These are phyloP conservation scores for Leptopilina boulardi DNA, from an alignment of 1,140 invertebrate species.

Conservation along the genomic window DNA sequence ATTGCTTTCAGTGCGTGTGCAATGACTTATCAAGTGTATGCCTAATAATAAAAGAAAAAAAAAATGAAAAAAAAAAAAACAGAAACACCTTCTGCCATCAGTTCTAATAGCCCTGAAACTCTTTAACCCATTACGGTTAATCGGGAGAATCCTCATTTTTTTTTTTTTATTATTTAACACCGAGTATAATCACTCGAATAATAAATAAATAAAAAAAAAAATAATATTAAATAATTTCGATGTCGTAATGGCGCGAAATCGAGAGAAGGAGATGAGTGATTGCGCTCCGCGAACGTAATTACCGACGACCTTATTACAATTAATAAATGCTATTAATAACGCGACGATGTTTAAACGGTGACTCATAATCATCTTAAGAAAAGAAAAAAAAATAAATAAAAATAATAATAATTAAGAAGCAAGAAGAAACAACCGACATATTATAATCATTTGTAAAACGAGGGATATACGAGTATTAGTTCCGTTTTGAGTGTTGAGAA, in stretches of 20 bases:
- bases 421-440: conserved; percentile 36
- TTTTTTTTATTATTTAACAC: not conserved
- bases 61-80: not conserved
- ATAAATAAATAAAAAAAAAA: not conserved
- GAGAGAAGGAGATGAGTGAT: conserved; percentile 10
- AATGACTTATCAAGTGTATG: not conserved
- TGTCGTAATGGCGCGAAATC: conserved; percentile 8
- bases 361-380: conserved; percentile 13
- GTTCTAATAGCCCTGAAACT: conserved; percentile 22
- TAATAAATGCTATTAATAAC: conserved; percentile 25
- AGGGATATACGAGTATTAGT: conserved; percentile 53
- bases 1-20: conserved; percentile 13
- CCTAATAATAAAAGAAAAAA: too few species aligned
- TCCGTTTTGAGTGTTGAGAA: conserved; percentile 65
- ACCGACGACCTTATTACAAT: conserved; percentile 30
- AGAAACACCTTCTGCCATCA: conserved; percentile 10
- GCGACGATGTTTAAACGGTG: conserved; percentile 23
- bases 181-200: conserved; percentile 18
- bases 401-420: too few species aligned
- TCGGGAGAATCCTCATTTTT: conserved; percentile 21
- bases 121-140: conserved; percentile 8
- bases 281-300: conserved; percentile 25
- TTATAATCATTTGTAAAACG: conserved; percentile 32
- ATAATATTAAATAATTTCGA: conserved; percentile 9
- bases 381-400: conserved; percentile 18